phyloP scores from a whole-genome alignment of 1,140 invertebrate species.

The Chrysomallon squamiferum region DNA sequence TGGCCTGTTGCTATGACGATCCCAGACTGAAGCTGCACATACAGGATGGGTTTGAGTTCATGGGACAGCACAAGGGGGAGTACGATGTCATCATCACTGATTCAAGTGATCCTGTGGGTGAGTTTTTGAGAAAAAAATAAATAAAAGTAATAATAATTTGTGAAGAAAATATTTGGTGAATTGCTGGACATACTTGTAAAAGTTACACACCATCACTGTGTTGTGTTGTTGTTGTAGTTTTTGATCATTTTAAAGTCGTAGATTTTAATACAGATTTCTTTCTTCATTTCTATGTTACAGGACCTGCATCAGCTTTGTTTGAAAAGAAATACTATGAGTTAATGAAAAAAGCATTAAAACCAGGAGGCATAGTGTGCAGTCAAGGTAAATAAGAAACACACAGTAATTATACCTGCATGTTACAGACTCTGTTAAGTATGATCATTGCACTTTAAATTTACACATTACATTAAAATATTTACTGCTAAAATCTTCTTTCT shows the following conservation, averaged over 20 bases:
- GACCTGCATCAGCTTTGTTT: conserved; percentile 73
- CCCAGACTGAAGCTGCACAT: conserved; percentile 85
- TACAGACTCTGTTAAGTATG: no score
- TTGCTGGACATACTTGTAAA: no score
- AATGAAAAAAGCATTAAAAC: conserved; percentile 82
- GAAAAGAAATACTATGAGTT: conserved; percentile 87
- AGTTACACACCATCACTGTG: no score
- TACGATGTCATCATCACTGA: conserved; percentile 99
- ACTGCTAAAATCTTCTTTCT: no score
- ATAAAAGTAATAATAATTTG: no score
- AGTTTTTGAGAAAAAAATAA: conserved; percentile 20
- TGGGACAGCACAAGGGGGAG: conserved; percentile 82
- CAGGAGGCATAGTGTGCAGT: conserved; percentile 88
- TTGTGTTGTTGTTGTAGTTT: no score
- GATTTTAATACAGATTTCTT: no score
- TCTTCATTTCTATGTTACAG: conserved; percentile 52
- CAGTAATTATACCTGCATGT: no score
- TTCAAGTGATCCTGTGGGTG: conserved; percentile 93
- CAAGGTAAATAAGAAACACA: conserved; percentile 66
- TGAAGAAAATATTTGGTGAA: no score
- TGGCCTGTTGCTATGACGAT: conserved; percentile 85
- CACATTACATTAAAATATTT: no score
- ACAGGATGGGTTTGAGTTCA: conserved; percentile 94
- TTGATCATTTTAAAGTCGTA: no score
- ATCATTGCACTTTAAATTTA: no score